Percentiles rank a stretch among this genome's conserved stretches.
phyloP scores from a whole-genome alignment of 2,113 vertebrate species.

The Phrynosoma blainvillii region DNA sequence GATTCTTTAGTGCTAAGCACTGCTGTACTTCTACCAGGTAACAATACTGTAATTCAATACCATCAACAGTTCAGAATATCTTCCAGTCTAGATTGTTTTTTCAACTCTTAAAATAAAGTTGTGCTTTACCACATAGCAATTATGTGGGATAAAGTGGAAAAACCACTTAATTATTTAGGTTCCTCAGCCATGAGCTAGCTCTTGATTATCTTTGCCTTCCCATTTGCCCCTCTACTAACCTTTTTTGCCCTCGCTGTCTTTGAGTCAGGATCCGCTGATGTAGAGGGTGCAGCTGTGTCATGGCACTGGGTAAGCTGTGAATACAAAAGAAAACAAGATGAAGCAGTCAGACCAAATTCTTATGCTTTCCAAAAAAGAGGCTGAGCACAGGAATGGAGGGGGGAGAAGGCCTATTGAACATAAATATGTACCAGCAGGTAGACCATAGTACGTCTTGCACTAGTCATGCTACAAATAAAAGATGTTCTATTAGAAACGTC shows the following conservation, averaged over 20 bases:
- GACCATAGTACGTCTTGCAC: background rate
- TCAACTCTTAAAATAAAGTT: background rate
- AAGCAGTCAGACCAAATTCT: background rate
- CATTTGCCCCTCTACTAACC: slow-evolving; percentile 72
- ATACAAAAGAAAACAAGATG: slow-evolving; percentile 9
- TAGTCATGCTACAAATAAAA: background rate
- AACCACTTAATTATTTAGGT: background rate
- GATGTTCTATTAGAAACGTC: too few relatives aligned
- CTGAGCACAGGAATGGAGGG: background rate
- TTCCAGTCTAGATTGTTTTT: background rate
- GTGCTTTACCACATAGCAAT: background rate
- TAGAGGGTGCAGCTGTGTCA: slow-evolving; percentile 91
- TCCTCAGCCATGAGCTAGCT: too few relatives aligned
- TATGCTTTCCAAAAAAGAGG: too few relatives aligned
- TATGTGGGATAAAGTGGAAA: background rate
- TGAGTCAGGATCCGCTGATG: slow-evolving; percentile 87
- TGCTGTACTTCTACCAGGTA: background rate
- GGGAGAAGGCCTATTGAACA: background rate
- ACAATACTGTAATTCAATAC: background rate
- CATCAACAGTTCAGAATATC: background rate
- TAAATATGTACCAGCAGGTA: background rate
- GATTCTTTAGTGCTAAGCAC: too few relatives aligned
- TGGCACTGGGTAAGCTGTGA: slow-evolving; percentile 74
- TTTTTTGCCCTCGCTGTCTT: slow-evolving; percentile 64
- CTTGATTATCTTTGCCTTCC: background rate